A percentile compares a stretch with the other conserved stretches of the same genome.
Conservation (phyloP, 2,797 vertebrate species). For the Apogon hyalosoma region DNA sequence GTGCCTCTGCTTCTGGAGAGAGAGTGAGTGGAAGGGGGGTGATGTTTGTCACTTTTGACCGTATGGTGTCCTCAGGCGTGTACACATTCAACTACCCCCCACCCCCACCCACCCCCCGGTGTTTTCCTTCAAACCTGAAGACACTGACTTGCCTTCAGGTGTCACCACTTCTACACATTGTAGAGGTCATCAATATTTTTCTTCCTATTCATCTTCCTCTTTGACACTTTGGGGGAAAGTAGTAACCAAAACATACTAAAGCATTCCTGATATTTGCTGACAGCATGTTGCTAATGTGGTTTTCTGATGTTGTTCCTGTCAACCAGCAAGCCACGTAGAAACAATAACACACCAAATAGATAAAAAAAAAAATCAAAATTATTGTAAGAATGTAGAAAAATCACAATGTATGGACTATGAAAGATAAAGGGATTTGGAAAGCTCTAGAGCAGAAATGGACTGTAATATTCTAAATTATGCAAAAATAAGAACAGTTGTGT, state of each 20-base stretch:
- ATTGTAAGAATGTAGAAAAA: slow-evolving; percentile 34
- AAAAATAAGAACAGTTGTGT: too few relatives aligned
- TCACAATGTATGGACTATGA: slow-evolving; percentile 6
- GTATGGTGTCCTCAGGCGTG: not conserved
- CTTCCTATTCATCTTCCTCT: slow-evolving; percentile 47
- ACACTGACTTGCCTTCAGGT: slow-evolving; percentile 25
- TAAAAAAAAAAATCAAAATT: slow-evolving; percentile 6
- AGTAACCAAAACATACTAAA: slow-evolving; percentile 61
- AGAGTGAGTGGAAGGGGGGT: slow-evolving; percentile 87
- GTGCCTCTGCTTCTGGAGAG: slow-evolving; percentile 99
- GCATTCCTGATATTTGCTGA: slow-evolving; percentile 72
- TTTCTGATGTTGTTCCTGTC: slow-evolving; percentile 52
- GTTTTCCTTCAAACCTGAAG: slow-evolving; percentile 28
- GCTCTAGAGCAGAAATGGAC: too few relatives aligned
- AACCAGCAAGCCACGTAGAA: slow-evolving; percentile 61
- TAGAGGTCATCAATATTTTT: slow-evolving; percentile 63
- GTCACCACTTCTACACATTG: slow-evolving; percentile 21
- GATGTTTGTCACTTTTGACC: slow-evolving; percentile 6
- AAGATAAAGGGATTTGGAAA: not conserved
- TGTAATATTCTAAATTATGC: too few relatives aligned
- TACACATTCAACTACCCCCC: not conserved
- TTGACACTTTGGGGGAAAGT: slow-evolving; percentile 49
- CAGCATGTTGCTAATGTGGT: slow-evolving; percentile 62
- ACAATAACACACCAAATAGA: slow-evolving; percentile 4
- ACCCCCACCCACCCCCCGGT: slow-evolving; percentile 26